Base-by-base conservation (phyloP, 1,140 invertebrate genomes). In the Zaprionus tsacasi region DNA sequence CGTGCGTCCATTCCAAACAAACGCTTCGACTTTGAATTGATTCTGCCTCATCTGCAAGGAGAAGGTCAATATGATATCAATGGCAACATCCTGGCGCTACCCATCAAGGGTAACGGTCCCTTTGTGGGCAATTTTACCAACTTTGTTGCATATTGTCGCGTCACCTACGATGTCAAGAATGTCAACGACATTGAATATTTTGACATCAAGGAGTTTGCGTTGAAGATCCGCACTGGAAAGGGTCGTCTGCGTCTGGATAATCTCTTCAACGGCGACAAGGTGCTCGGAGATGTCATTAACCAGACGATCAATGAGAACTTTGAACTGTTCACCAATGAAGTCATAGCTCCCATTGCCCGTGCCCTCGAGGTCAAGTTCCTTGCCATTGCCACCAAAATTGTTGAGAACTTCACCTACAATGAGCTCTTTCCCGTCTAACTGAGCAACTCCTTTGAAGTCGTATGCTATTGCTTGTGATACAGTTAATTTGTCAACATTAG, bases 241-340 rank as follows among this genome's bases (percentile, higher is more conserved):
- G 95, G 95, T 6, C 89, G 79, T 5, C 73, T 95, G 2, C 89
- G 93, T 15, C 81, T 96, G 21, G 93, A 94, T 1, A 95, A 96
- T 91, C 91, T 96, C 2, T 96, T 96, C 55, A 94, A 93, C 17
- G 95, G 95, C 11, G 95, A 96, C 61, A 93, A 94, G 76, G 80
- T 93, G 6, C 76, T 95, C 55, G 93, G 94, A 3, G 94, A 94
- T 25, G 93, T 95, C 3, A 92, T 95, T 5, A 95, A 95, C 79
- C 92, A 91, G 8, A 94, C 94, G 0, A 94, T 95, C 40, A 96
- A 96, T 81, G 93, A 93, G 43, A 96, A 95, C 76, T 95, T 95
- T 67, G 93, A 95, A 55, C 70, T 93, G 0, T 95, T 95, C 67
- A 81, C 94, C 5, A 93, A 93, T 43, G 95, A 95, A 72, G 66